Conservation (phyloP, 1,140 invertebrate genomes). For the Dreissena rostriformis region DNA sequence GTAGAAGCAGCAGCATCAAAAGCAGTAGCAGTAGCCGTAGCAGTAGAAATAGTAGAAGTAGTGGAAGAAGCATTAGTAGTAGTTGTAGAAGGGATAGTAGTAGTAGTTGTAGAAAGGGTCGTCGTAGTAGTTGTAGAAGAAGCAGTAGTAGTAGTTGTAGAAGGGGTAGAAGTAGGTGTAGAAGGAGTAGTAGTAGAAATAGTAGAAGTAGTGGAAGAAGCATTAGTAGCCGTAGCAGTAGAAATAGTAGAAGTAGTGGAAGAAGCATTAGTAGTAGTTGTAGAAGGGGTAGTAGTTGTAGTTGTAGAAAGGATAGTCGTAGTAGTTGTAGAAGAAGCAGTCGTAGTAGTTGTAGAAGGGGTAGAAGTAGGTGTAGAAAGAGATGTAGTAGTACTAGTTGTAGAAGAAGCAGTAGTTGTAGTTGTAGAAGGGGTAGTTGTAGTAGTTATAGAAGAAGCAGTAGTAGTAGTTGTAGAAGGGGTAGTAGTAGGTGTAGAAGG, state of each 20-base stretch:
- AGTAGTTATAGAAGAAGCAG: conserved; percentile 5
- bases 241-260: not conserved
- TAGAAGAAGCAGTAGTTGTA: conserved; percentile 3
- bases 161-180: not conserved
- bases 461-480: conserved; percentile 2
- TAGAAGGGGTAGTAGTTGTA: conserved; percentile 7
- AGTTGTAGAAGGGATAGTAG: no score
- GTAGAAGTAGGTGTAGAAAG: not conserved
- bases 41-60: no score
- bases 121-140: no score
- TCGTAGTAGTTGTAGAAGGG: not conserved
- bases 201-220: not conserved
- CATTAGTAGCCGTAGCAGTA: not conserved
- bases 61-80: no score
- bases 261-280: not conserved
- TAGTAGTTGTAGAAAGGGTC: no score
- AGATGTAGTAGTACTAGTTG: conserved; percentile 25
- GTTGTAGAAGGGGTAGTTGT: conserved; percentile 1
- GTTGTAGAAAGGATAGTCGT: conserved; percentile 13
- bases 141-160: not conserved
- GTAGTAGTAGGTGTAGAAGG: not conserved
- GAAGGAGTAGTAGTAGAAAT: not conserved
- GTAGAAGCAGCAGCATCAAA: no score
- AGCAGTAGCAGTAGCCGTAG: no score
- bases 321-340: conserved; percentile 3